A percentile compares a stretch with the other conserved stretches of the same genome.
These are phyloP conservation scores for Mirounga angustirostris DNA, from an alignment of 2,113 vertebrate genomes.

Conservation along the genomic window DNA sequence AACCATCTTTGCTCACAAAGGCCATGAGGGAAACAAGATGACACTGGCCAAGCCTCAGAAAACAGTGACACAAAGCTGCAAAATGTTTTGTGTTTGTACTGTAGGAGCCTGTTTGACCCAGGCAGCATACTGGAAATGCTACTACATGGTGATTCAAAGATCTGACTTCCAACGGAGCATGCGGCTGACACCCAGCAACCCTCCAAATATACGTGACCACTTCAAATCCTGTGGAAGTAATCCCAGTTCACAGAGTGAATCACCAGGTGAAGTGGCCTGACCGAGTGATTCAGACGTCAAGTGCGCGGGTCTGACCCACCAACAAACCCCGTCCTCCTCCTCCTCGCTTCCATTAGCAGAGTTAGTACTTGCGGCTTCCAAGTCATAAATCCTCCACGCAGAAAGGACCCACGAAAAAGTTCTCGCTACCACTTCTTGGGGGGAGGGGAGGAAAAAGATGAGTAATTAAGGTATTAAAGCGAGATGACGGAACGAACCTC, in stretches of 20 bases:
- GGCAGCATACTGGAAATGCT: neutral
- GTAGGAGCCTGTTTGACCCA: neutral
- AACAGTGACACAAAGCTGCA: neutral
- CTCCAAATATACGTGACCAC: neutral
- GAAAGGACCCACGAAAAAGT: neutral
- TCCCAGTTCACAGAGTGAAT: neutral
- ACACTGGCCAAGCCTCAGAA: neutral
- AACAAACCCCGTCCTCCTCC: neutral
- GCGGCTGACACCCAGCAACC: neutral
- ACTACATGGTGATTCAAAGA: neutral
- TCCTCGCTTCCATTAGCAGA: neutral
- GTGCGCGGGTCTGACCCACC: neutral
- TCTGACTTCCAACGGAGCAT: neutral
- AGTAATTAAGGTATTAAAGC: neutral
- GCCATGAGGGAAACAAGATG: neutral
- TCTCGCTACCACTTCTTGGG: neutral
- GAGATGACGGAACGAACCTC: neutral
- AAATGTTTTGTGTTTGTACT: neutral
- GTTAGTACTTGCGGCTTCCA: neutral
- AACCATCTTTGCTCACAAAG: neutral
- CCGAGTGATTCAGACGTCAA: neutral
- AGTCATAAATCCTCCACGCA: neutral
- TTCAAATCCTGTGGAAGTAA: neutral
- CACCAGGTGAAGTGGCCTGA: neutral
- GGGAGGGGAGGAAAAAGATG: neutral